Evolutionary conservation across 2,888 invertebrate species (phyloP), one percentile per base, ranked within the genome.

Genomic region (Athripsodes cinereus): DNA sequence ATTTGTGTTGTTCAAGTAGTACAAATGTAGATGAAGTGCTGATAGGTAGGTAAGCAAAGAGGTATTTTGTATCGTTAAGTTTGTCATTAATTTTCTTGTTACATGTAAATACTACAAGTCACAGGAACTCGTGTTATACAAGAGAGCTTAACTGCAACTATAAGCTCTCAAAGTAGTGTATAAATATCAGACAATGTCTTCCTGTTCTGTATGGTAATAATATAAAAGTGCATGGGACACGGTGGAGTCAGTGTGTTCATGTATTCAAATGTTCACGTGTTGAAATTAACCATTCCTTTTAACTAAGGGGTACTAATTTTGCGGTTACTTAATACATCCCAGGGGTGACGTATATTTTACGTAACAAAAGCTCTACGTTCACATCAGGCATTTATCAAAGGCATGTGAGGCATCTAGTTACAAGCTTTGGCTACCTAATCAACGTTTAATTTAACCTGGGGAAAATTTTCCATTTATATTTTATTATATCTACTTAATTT

Each of bases 261-360:
- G 40, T 40, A 40, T 40, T 40, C n/a, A 40, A 40, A 40, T 40
- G 40, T 40, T 40, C 40, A 40, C 40, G 40, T 40, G 40, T 40
- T 40, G 40, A 40, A 40, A 40, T 40, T 40, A 40, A 40, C 40
- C 40, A 40, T 40, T 40, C 40, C 40, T 40, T 40, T 40, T 40
- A 40, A 40, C 40, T 40, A 40, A 16, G 16, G 40, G 40, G 40
- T 40, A 40, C 40, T 40, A 40, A 40, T 40, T 40, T 40, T 8
- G 40, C 40, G 40, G 40, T 40, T 40, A 40, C 40, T 40, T 40
- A 40, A 40, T 40, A 40, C 16, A 2, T 16, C 40, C 40, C 40
- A n/a, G 16, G 40, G 16, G 40, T 16, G 40, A 13, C 16, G 40
- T 40, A n/a, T 40, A 40, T 40, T 40, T 16, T 40, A 40, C 40